Conservation (phyloP, 2,888 invertebrate genomes). For the Macrophya alboannulata region DNA sequence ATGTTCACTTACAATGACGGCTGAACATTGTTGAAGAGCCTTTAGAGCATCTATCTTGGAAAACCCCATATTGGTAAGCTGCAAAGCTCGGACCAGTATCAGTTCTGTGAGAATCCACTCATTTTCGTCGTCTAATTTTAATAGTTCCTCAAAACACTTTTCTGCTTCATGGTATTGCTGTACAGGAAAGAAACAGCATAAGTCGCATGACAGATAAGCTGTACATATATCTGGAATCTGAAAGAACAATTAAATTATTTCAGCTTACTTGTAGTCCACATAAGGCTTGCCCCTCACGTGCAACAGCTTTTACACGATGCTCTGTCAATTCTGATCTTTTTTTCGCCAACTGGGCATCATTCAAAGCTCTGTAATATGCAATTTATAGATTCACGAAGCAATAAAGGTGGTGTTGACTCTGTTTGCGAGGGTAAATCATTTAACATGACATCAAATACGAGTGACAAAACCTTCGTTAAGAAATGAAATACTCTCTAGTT, state of each 20-base stretch:
- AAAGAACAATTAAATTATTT: background rate
- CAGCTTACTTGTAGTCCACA: conserved; percentile 60
- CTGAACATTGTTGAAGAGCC: conserved; percentile 36
- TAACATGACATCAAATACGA: background rate
- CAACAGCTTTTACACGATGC: conserved; percentile 60
- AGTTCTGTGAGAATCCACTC: conserved; percentile 33
- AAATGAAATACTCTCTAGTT: background rate
- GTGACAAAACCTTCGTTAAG: background rate
- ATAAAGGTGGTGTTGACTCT: background rate
- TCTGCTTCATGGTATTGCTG: conserved; percentile 51
- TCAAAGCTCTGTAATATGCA: conserved; percentile 61
- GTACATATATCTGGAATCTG: background rate
- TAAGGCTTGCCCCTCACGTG: conserved; percentile 64
- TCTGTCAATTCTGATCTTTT: conserved; percentile 53
- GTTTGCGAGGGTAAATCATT: background rate
- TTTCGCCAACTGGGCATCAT: conserved; percentile 60
- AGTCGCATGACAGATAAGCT: background rate
- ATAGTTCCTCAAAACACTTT: conserved; percentile 38
- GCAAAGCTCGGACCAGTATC: background rate
- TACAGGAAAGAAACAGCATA: background rate
- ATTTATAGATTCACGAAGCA: background rate
- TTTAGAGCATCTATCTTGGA: background rate
- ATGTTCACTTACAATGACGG: conserved; percentile 32
- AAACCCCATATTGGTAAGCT: conserved; percentile 46
- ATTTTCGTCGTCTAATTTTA: background rate